Evolutionary conservation across 2,888 invertebrate species (phyloP).

Genomic region (Acanthococcus lagerstroemiae): DNA sequence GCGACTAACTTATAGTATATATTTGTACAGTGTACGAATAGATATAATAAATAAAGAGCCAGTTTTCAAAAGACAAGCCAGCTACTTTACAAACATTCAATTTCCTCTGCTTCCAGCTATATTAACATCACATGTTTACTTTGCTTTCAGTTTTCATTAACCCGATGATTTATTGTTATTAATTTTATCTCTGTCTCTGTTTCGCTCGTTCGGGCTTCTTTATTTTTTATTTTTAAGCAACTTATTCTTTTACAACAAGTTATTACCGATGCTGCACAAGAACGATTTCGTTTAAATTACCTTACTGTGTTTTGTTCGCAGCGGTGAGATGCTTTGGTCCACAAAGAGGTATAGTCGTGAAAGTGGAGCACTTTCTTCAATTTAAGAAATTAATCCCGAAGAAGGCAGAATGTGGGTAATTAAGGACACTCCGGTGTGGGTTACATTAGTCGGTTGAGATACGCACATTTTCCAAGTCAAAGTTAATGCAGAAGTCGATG

Average conservation of each 20-base stretch:
- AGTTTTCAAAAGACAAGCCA: constrained; percentile 26
- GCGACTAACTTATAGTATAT: constrained; percentile 5
- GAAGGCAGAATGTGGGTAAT: too few relatives aligned
- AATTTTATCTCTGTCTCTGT: constrained; percentile 13
- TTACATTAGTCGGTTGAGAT: too few relatives aligned
- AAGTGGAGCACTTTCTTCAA: too few relatives aligned
- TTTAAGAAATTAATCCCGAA: too few relatives aligned
- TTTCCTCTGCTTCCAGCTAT: constrained; percentile 25
- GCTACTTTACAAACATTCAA: constrained; percentile 28
- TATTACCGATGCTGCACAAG: background rate
- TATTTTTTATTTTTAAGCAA: background rate
- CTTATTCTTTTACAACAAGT: background rate
- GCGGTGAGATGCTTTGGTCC: too few relatives aligned
- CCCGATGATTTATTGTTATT: constrained; percentile 25
- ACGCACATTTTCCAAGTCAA: too few relatives aligned
- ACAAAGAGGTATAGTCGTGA: too few relatives aligned
- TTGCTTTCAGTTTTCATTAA: constrained; percentile 30
- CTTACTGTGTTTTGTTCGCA: too few relatives aligned
- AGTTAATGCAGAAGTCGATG: too few relatives aligned
- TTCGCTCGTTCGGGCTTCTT: background rate
- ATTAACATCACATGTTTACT: constrained; percentile 30
- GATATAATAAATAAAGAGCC: constrained; percentile 27
- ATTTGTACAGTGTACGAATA: constrained; percentile 21
- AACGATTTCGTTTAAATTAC: too few relatives aligned
- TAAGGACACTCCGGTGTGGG: too few relatives aligned